These are phyloP conservation scores for Ecdyonurus torrentis DNA, from an alignment of 2,888 invertebrate species.

Conservation along the genomic window DNA sequence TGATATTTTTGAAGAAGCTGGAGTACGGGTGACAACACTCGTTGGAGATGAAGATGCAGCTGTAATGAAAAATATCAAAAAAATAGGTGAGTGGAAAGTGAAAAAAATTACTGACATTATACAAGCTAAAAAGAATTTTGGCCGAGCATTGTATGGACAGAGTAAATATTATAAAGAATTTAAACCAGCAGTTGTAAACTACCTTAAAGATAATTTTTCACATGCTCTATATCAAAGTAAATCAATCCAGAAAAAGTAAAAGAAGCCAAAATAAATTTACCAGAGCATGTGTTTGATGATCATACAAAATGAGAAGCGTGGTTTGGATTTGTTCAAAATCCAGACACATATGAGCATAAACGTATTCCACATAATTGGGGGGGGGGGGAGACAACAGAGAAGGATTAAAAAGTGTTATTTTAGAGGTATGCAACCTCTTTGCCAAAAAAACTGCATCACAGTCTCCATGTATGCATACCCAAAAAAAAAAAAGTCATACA, in stretches of 20 bases:
- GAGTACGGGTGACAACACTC: not conserved
- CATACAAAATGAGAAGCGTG: not conserved
- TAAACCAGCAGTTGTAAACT: not conserved
- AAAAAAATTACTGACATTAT: not conserved
- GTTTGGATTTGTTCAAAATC: not conserved
- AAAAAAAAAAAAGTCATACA: not conserved
- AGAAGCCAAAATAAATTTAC: not conserved
- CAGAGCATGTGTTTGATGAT: not conserved
- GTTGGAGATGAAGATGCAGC: not conserved
- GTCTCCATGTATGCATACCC: not conserved
- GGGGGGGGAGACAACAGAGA: not conserved
- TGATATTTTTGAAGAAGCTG: not conserved
- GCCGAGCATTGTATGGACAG: not conserved
- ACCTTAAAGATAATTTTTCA: not conserved
- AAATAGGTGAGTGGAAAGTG: not conserved
- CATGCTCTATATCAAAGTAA: not conserved
- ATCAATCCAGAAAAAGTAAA: not conserved
- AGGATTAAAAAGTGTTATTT: not conserved
- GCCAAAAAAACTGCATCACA: not conserved
- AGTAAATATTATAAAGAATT: not conserved
- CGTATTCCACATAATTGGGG: not conserved
- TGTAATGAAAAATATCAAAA: not conserved
- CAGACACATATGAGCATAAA: not conserved
- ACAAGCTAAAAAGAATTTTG: not conserved
- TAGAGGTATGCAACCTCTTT: not conserved